Conservation (phyloP, 2,888 invertebrate species). For the Catocala fraxini region DNA sequence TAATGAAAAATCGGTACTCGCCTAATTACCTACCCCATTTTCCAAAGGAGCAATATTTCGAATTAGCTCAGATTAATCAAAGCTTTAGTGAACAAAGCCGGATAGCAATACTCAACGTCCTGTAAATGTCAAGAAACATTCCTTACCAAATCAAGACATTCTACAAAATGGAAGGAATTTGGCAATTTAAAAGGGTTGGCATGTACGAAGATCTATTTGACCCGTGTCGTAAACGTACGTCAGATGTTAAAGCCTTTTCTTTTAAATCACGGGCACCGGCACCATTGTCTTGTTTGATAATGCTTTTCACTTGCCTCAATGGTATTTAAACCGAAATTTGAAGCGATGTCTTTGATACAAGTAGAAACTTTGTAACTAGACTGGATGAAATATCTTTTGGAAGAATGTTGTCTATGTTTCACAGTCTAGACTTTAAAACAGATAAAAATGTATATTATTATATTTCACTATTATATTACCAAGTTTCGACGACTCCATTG, state of each 20-base stretch:
- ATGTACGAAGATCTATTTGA: constrained; percentile 8
- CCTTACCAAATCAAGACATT: constrained; percentile 36
- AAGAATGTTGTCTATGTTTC: no score
- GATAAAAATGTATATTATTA: no score
- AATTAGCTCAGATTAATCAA: constrained; percentile 3
- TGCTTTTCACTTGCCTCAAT: no score
- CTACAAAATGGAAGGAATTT: constrained; percentile 41
- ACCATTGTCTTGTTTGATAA: no score
- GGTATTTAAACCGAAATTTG: no score
- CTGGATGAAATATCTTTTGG: no score
- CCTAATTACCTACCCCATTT: not conserved
- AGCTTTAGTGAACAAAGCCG: constrained; percentile 4
- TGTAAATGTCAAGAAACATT: constrained; percentile 32
- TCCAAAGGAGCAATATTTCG: no score
- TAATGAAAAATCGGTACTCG: constrained; percentile 1
- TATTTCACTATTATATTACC: no score
- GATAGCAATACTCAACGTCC: constrained; percentile 6
- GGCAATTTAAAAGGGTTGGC: constrained; percentile 31
- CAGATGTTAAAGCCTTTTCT: constrained; percentile 2
- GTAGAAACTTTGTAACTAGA: no score
- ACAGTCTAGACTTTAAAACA: no score
- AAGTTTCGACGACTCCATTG: no score
- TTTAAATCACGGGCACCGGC: not conserved
- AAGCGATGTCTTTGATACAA: no score
- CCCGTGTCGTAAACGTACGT: constrained; percentile 8